Conservation (phyloP, 2,113 vertebrate genomes). For the Pelmatolapia mariae region DNA sequence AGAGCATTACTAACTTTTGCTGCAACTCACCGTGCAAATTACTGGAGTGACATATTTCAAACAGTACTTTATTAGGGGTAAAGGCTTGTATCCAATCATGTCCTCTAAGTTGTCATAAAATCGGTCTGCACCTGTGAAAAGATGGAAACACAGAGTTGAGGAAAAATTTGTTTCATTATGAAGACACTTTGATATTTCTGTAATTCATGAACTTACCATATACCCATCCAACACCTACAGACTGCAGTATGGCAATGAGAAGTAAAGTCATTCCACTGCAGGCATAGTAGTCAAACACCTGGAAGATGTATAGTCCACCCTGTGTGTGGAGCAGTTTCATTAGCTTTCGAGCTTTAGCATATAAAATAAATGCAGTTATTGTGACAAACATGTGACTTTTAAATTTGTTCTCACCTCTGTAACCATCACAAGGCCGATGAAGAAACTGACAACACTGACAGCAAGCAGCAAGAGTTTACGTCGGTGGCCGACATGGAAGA, state of each 20-base stretch:
- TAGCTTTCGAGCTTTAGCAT: not conserved
- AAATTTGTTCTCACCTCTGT: conserved; percentile 65
- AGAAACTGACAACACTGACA: conserved; percentile 58
- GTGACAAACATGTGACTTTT: not conserved
- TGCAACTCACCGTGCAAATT: conserved; percentile 81
- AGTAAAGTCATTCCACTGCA: conserved; percentile 89
- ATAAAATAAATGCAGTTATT: not conserved
- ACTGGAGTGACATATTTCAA: conserved; percentile 87
- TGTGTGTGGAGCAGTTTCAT: conserved; percentile 33
- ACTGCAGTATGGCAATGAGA: conserved; percentile 85
- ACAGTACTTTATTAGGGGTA: conserved; percentile 83
- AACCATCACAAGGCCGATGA: conserved; percentile 73
- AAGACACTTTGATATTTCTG: not conserved
- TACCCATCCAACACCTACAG: conserved; percentile 84
- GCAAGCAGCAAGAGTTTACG: conserved; percentile 72
- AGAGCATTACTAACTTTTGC: not conserved
- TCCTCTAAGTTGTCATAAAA: conserved; percentile 90
- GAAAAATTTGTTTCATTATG: not conserved
- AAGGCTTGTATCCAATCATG: conserved; percentile 91
- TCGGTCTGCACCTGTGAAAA: conserved; percentile 76
- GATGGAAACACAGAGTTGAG: not conserved
- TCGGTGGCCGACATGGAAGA: conserved; percentile 69
- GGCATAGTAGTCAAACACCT: conserved; percentile 93
- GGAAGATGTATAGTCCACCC: conserved; percentile 96
- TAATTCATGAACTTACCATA: conserved; percentile 79